Conservation (phyloP, 2,888 invertebrate genomes). For the Hymenopus coronatus region DNA sequence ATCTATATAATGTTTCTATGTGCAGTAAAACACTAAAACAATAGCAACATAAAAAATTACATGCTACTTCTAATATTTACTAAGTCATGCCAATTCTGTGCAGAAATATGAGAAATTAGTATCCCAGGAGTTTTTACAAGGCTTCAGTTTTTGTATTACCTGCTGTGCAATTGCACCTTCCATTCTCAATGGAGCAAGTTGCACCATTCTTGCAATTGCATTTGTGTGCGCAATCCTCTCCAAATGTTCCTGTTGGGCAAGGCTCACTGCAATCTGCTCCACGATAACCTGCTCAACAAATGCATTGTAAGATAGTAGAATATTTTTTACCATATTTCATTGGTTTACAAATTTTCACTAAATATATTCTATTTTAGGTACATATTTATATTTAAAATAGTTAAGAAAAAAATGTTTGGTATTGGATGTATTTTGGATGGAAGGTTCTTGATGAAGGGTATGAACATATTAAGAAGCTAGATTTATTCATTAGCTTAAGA, state of each 20-base stretch:
- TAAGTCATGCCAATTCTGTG: background rate
- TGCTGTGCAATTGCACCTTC: constrained; percentile 72
- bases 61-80: background rate
- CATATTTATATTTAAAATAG: no score
- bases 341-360: no score
- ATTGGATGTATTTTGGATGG: no score
- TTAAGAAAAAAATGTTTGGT: no score
- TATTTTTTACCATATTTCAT: no score
- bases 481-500: no score
- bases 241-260: constrained; percentile 70
- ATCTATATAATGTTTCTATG: background rate
- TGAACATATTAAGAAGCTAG: no score
- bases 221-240: constrained; percentile 73
- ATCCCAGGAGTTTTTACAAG: no score
- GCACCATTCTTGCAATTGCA: constrained; percentile 80
- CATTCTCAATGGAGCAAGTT: constrained; percentile 74
- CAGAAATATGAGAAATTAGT: background rate
- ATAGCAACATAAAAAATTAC: background rate
- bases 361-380: no score
- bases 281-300: constrained; percentile 57
- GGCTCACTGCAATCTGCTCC: constrained; percentile 69
- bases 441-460: no score
- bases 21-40: background rate
- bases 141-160: constrained; percentile 48
- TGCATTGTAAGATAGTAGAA: no score